Evolutionary conservation across 2,113 vertebrate genomes (phyloP).

Genomic region (Heteronetta atricapilla): DNA sequence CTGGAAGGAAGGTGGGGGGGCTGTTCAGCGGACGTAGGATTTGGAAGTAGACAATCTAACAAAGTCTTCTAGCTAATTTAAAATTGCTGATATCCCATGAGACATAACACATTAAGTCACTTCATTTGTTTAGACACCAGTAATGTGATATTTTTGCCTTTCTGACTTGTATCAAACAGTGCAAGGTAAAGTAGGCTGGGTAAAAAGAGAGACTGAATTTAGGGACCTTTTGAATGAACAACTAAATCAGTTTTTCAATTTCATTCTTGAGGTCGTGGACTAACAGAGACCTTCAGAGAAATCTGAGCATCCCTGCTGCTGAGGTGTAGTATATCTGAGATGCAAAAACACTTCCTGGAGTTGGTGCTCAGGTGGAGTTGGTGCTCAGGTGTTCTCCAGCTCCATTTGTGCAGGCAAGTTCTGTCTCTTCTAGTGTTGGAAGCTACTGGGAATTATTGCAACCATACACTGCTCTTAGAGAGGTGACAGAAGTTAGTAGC

Average conservation of each 20-base stretch:
- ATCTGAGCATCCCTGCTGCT: not conserved
- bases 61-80: not conserved
- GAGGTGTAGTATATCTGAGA: not conserved
- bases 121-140: not conserved
- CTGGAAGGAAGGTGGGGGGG: not conserved
- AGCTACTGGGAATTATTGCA: not conserved
- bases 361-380: not conserved
- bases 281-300: not conserved
- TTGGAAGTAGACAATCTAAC: conserved; percentile 4
- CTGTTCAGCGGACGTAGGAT: not conserved
- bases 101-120: not conserved
- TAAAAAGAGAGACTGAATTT: not conserved
- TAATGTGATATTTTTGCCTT: not conserved
- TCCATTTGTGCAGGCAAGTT: not conserved
- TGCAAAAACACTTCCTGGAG: not conserved
- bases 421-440: not conserved
- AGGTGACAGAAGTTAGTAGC: not conserved
- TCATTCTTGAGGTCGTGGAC: not conserved
- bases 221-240: not conserved
- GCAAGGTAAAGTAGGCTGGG: not conserved
- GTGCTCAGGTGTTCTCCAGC: not conserved
- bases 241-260: not conserved
- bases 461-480: not conserved
- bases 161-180: not conserved
- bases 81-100: not conserved